Base-by-base conservation (phyloP, 2,113 vertebrate species). In the Leptodactylus fuscus region DNA sequence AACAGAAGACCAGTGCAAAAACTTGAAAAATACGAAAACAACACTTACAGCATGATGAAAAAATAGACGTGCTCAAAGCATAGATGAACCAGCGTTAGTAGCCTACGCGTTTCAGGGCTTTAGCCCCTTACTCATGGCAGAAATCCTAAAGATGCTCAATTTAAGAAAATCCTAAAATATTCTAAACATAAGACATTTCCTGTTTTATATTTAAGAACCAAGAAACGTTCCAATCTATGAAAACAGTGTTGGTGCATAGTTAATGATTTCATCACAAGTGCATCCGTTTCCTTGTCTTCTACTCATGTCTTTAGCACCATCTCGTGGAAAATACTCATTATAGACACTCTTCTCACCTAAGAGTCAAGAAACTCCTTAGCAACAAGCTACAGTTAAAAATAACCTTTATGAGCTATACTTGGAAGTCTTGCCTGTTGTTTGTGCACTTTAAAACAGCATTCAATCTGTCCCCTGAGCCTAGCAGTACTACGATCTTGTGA, bases 341-440 rank as follows among this genome's bases (percentile, higher is more conserved):
- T 10, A 29, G 32, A 13, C 20, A 78, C 32, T 73, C 48, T 44
- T 71, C 4, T 58, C n/a, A 70, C 34, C 51, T 41, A 29, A 32
- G 11, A 69, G 5, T 34, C 22, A 48, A 80, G 62, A 80, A 71
- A 71, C 44, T 77, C 65, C 84, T 73, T 81, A 86, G 84, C 84
- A 86, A 86, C 84, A 81, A 73, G 84, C 76, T 44, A 4, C n/a
- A 32, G 84, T 86, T 86, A 86, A 81, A 86, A 86, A 86, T 86
- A 85, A 85, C 84, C 65, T 70, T 80, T 80, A 48, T 85, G 65
- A 3, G 32, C 49, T 81, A 80, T 71, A 81, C 76, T 85, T 85
- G 62, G 51, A 81, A 46, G n/a, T 78, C 49, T 86, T 69, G 51
- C 78, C 65, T 85, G 65, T 51, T 75, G 81, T 83, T 55, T 60